These are phyloP conservation scores for Tenodera sinensis DNA, from an alignment of 2,888 invertebrate species.

Conservation along the genomic window DNA sequence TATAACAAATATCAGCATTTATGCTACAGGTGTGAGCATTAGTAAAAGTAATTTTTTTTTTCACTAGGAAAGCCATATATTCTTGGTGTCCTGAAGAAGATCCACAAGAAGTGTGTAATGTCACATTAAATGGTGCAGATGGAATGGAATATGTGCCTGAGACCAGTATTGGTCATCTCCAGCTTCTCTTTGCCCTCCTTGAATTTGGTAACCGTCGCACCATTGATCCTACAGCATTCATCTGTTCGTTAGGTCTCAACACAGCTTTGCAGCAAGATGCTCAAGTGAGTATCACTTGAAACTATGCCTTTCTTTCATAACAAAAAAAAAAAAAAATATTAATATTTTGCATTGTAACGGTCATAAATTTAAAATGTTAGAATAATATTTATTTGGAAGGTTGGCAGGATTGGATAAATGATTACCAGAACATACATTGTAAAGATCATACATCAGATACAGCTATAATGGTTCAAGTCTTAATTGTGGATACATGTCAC, in stretches of 20 bases:
- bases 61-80: slow-evolving; percentile 51
- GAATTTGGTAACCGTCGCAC: slow-evolving; percentile 52
- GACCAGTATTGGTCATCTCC: slow-evolving; percentile 54
- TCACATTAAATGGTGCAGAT: slow-evolving; percentile 32
- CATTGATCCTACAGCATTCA: slow-evolving; percentile 56
- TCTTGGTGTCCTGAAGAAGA: slow-evolving; percentile 52
- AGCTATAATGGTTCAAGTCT: too few relatives aligned
- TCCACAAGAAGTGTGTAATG: slow-evolving; percentile 41
- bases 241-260: slow-evolving; percentile 54
- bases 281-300: not conserved
- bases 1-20: too few relatives aligned
- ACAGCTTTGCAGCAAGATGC: slow-evolving; percentile 60
- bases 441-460: too few relatives aligned
- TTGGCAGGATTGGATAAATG: too few relatives aligned
- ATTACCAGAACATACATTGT: too few relatives aligned
- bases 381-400: too few relatives aligned
- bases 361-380: too few relatives aligned
- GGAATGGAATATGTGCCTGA: slow-evolving; percentile 39
- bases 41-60: not conserved
- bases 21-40: too few relatives aligned
- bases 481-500: too few relatives aligned
- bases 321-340: too few relatives aligned
- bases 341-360: too few relatives aligned
- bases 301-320: not conserved
- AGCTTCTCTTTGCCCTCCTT: slow-evolving; percentile 57